A percentile compares a stretch with the other conserved stretches of the same genome.
These are phyloP conservation scores for Miniopterus natalensis DNA, from an alignment of 2,113 vertebrate genomes.

Conservation along the genomic window DNA sequence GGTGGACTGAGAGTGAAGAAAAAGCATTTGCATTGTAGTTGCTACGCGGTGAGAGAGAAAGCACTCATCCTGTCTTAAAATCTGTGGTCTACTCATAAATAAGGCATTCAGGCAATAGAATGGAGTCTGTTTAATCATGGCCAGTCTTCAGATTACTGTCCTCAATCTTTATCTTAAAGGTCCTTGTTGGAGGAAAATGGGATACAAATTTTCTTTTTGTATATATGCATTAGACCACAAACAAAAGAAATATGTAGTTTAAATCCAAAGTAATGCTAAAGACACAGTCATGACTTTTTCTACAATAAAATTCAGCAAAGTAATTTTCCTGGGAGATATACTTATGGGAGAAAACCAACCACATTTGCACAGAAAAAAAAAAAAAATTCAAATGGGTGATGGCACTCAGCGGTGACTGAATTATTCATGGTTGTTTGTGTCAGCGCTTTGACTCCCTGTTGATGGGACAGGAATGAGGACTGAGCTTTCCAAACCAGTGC, in stretches of 20 bases:
- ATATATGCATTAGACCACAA: background rate
- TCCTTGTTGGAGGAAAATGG: background rate
- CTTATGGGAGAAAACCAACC: background rate
- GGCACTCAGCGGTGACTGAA: background rate
- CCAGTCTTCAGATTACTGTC: background rate
- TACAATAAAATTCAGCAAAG: background rate
- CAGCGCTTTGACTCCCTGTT: slow-evolving; percentile 39
- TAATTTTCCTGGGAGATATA: background rate
- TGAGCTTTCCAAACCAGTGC: background rate
- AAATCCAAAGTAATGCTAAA: slow-evolving; percentile 35
- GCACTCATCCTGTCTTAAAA: background rate
- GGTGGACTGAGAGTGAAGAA: background rate
- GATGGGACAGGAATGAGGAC: background rate
- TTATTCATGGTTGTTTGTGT: slow-evolving; percentile 21
- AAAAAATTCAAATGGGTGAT: background rate
- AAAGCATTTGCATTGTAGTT: background rate
- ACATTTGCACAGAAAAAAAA: background rate
- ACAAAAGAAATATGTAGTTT: background rate
- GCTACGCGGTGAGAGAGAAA: background rate
- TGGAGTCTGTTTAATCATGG: background rate
- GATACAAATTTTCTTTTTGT: background rate
- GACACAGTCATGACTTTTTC: background rate
- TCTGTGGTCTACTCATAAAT: background rate
- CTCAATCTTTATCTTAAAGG: background rate
- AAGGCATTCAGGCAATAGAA: background rate